Evolutionary conservation across 2,113 vertebrate species (phyloP).

Genomic region (Ciconia stormi): DNA sequence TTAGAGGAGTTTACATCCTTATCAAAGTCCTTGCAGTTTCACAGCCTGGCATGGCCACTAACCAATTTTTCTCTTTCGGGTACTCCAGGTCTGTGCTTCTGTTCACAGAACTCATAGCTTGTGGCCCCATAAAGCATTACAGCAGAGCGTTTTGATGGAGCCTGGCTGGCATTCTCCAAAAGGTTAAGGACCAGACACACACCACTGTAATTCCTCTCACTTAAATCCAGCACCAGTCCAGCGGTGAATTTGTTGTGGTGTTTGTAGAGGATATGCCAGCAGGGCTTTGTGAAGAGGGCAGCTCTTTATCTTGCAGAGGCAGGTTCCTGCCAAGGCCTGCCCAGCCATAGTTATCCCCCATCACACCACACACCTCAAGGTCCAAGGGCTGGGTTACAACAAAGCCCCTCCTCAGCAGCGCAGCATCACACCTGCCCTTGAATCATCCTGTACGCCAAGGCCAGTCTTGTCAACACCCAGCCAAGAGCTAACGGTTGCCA

Average conservation of each 20-base stretch:
- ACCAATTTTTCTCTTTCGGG: neutral
- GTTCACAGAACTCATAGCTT: neutral
- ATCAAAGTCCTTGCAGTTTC: neutral
- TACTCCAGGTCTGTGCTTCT: neutral
- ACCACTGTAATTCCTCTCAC: neutral
- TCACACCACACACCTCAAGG: neutral
- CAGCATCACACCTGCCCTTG: neutral
- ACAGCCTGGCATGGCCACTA: neutral
- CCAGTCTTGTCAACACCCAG: neutral
- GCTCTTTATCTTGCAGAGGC: neutral
- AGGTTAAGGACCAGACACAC: neutral
- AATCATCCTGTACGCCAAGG: neutral
- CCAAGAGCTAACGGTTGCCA: rapidly evolving
- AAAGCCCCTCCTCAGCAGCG: rapidly evolving
- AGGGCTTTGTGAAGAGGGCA: neutral
- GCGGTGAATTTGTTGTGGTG: neutral
- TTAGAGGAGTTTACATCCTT: neutral
- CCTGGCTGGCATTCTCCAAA: neutral
- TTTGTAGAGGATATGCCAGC: neutral
- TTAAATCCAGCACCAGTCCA: neutral
- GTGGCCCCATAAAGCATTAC: neutral
- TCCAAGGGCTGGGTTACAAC: neutral
- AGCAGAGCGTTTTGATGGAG: neutral
- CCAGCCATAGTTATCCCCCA: neutral
- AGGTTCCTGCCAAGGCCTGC: neutral